Base-by-base conservation (phyloP, 2,888 invertebrate species). In the Hydropsyche betteni region DNA sequence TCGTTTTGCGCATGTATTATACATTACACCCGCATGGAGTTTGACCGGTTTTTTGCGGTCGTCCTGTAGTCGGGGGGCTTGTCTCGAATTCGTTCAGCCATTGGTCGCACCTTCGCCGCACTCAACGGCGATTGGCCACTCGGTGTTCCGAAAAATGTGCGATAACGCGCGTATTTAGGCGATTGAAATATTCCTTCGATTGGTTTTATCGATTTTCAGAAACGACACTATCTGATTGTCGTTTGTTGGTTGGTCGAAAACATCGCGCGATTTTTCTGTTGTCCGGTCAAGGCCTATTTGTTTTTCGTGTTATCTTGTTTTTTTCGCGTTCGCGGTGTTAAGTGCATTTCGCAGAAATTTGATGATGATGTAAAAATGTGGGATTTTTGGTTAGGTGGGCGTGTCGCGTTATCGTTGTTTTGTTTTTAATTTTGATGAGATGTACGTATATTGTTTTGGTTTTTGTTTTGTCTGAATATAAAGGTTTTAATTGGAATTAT, bases 21-120 rank as follows among this genome's bases (percentile, higher is more conserved):
- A 2, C 24, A 24, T 24, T 24, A 24, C 24, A 24, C 24, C 24
- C 6, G 10, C 7, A 14, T 24, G 16, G 8, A 58, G 58, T 58
- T 58, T 8, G 8, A 58, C 58, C 58, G 58, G 58, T 58, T 58
- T 58, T 58, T 16, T 58, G 14, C 16, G 58, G 8, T 4, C 58
- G 24, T 16, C 16, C 58, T 58, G 58, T 58, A 24, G 24, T 58
- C 16, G 16, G 58, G 58, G 24, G 58, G 58, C 58, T 24, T 24
- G 58, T 24, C 58, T 16, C 58, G 58, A 4, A 16, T 4, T 24
- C 44, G 58, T 8, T 4, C 58, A 8, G 24, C 58, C 58, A 58
- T 58, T 58, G 58, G 58, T 58, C 58, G 24, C 58, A 24, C 58
- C 58, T 58, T 24, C 58, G 58, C 24, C 16, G 16, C 58, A 24